Percentiles rank a stretch among this genome's conserved stretches.
These are phyloP conservation scores for Sturmia bella DNA, from an alignment of 2,888 invertebrate species.

Conservation along the genomic window DNA sequence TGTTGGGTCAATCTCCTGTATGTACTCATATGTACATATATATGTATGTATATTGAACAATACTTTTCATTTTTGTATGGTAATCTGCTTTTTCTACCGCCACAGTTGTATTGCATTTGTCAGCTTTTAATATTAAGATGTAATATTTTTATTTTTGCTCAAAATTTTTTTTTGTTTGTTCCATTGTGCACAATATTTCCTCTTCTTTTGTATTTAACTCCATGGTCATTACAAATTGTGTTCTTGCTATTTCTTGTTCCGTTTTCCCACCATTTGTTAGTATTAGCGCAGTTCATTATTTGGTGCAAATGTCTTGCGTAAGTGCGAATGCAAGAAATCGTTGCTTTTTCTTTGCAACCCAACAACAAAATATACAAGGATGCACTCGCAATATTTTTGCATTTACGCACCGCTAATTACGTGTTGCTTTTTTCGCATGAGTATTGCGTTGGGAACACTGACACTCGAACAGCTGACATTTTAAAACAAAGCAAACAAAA, in stretches of 20 bases:
- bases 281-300: too few relatives aligned
- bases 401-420: too few relatives aligned
- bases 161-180: not conserved
- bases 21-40: not conserved
- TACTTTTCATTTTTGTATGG: not conserved
- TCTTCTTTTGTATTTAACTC: not conserved
- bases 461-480: too few relatives aligned
- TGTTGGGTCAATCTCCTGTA: not conserved
- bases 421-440: too few relatives aligned
- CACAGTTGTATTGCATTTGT: not conserved
- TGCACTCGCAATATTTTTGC: too few relatives aligned
- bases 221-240: not conserved
- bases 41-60: too few relatives aligned
- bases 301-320: too few relatives aligned
- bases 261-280: not conserved
- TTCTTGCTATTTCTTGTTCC: not conserved
- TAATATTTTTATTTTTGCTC: not conserved
- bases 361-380: too few relatives aligned
- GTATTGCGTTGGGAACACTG: too few relatives aligned
- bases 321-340: too few relatives aligned
- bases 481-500: too few relatives aligned
- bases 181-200: not conserved
- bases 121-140: not conserved
- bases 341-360: too few relatives aligned
- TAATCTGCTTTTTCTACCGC: not conserved